These are phyloP conservation scores for Oncorhynchus keta DNA, from an alignment of 2,113 vertebrate species.

Conservation along the genomic window DNA sequence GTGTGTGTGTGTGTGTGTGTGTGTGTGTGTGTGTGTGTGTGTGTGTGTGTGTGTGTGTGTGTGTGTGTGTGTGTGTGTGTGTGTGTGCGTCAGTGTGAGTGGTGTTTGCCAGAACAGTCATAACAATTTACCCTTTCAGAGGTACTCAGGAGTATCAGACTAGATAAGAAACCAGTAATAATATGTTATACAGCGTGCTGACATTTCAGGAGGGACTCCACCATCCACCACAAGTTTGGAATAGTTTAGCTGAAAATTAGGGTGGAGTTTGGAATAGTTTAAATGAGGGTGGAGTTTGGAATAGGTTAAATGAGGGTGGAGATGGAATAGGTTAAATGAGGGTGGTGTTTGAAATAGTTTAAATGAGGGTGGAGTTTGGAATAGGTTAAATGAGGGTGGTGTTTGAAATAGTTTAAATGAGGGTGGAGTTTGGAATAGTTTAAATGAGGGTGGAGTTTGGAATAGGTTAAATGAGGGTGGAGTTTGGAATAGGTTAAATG, in stretches of 20 bases:
- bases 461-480: slow-evolving; percentile 28
- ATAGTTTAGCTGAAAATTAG: slow-evolving; percentile 19
- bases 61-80: neutral
- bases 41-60: neutral
- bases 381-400: too few species aligned
- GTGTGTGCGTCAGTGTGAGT: neutral
- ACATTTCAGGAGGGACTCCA: neutral
- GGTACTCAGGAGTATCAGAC: too few species aligned
- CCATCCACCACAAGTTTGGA: slow-evolving; percentile 19
- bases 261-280: neutral
- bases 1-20: neutral
- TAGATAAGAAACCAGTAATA: neutral
- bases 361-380: too few species aligned
- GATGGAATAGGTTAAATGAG: too few species aligned
- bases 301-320: too few species aligned
- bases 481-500: too few species aligned
- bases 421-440: slow-evolving; percentile 32
- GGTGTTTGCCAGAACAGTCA: too few species aligned
- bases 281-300: too few species aligned
- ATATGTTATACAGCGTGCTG: neutral
- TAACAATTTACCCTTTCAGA: too few species aligned
- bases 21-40: neutral
- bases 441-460: slow-evolving; percentile 30
- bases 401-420: neutral
- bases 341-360: too few species aligned